Base-by-base conservation (phyloP, 2,113 vertebrate species). In the Stictonetta naevosa region DNA sequence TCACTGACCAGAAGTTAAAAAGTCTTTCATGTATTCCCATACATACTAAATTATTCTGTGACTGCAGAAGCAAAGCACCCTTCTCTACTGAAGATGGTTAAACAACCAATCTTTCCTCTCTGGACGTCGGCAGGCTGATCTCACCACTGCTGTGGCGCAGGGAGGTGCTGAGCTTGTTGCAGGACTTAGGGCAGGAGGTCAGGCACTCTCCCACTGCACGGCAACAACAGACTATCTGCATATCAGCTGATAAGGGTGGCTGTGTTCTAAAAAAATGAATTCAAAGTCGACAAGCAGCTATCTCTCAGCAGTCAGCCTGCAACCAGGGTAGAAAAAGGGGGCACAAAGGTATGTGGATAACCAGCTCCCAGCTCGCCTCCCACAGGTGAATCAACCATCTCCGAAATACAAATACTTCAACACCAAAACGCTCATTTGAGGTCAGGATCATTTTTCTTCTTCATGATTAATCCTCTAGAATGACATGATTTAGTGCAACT, bases 141-240 rank as follows among this genome's bases (percentile, higher is more conserved):
- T 76, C 6, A 20, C 2, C 3, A 5, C 13, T 40, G 26, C n/a
- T 58, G 5, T 10, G 22, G 19, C 3, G 1, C 26, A 25, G 6
- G 4, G 8, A 75, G 14, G 29, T 28, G 34, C 36, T 31, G 40
- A 1, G 3, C 21, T 48, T 2, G 0, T 38, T 23, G 23, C 16
- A 31, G 59, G 44, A 14, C 25, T 60, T n/a, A 10, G 53, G 21
- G 11, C 21, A 34, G 23, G 17, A 25, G 1, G 40, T 48, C 5
- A 15, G 52, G 14, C 15, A 8, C 53, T 40, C 46, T 72, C 33
- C 25, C 40, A 58, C 33, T 34, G 13, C 34, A 6, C 16, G 31
- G 44, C 13, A 31, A 23, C 0, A 2, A 31, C 17, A 62, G 31
- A 28, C 28, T 29, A 25, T 8, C 58, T 31, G 31, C 34, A 12